Evolutionary conservation across 2,888 invertebrate species (phyloP), one percentile per base, ranked within the genome.

Genomic region (Pandemis corylana): DNA sequence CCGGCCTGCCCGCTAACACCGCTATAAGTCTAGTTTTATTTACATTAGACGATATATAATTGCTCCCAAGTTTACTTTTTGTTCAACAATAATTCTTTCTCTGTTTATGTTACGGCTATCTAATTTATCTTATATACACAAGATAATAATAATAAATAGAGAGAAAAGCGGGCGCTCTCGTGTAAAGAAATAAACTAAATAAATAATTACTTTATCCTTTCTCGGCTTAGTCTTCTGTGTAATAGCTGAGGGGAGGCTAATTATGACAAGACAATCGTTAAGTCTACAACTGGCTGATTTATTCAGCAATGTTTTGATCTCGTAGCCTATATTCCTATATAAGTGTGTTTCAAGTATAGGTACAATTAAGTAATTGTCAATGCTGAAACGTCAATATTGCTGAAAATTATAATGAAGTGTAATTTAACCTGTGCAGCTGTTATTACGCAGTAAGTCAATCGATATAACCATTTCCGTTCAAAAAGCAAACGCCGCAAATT

Each of bases 71-170:
- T 90, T 90, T 91, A 92, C 87, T 84, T 84, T 36, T 83, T 76
- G 78, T 77, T 86, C 86, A 89, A 90, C 90, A 90, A 90, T 89
- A 90, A 87, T 90, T 91, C 86, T 90, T 87, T 83, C 83, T 89
- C 84, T 91, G 90, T 92, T 91, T 92, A 92, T 87, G 84, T 82
- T 88, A 86, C 77, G 81, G 86, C 88, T 88, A 90, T 90, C 89
- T 88, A 88, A 89, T 85, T 81, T 77, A 83, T 81, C 85, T 85
- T 90, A 88, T 90, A 88, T 90, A 92, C 85, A 88, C 88, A 86
- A 87, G 88, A 89, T 91, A 89, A 90, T 90, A 91, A 90, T 91
- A 90, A 91, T 90, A 91, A 86, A 82, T 87, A 88, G 91, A 90
- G 89, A 90, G 4, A 86, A 83, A 83, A 80, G 89, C 89, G 90